phyloP scores from a whole-genome alignment of 1,140 invertebrate genomes.

The Drosophila rufa region DNA sequence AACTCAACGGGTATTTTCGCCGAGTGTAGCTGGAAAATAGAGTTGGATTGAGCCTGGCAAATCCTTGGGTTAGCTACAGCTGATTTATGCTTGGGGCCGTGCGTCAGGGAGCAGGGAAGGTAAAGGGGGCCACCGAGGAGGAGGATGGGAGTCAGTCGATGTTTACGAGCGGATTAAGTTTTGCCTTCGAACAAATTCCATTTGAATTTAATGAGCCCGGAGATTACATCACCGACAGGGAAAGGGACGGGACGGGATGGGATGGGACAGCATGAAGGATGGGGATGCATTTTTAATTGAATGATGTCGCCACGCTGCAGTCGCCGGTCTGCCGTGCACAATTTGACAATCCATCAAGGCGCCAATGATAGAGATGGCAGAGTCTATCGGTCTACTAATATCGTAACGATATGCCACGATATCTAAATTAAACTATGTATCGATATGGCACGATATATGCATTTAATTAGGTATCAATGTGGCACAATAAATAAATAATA shows the following conservation, averaged over 20 bases:
- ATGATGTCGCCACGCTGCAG: constrained; percentile 36
- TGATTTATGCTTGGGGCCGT: constrained; percentile 43
- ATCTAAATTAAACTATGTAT: neutral
- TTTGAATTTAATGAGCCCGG: constrained; percentile 53
- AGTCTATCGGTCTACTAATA: neutral
- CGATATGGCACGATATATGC: neutral
- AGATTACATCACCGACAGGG: constrained; percentile 43
- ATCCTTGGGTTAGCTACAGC: constrained; percentile 46
- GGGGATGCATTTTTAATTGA: constrained; percentile 45
- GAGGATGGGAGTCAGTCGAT: constrained; percentile 18
- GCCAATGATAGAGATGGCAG: constrained; percentile 10
- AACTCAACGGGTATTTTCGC: neutral
- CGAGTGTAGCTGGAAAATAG: neutral
- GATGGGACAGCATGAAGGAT: constrained; percentile 8
- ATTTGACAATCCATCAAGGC: constrained; percentile 48
- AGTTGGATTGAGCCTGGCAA: constrained; percentile 39
- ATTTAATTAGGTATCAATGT: no score
- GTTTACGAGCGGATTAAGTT: constrained; percentile 55
- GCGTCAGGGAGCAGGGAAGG: constrained; percentile 14
- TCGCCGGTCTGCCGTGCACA: constrained; percentile 11
- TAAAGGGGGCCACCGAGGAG: neutral
- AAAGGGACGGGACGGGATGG: neutral
- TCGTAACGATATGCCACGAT: neutral
- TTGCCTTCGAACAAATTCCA: constrained; percentile 50
- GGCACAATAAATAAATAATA: no score